Evolutionary conservation across 1,140 invertebrate species (phyloP), one percentile per base, ranked within the genome.

Genomic region (Hirudo medicinalis): DNA sequence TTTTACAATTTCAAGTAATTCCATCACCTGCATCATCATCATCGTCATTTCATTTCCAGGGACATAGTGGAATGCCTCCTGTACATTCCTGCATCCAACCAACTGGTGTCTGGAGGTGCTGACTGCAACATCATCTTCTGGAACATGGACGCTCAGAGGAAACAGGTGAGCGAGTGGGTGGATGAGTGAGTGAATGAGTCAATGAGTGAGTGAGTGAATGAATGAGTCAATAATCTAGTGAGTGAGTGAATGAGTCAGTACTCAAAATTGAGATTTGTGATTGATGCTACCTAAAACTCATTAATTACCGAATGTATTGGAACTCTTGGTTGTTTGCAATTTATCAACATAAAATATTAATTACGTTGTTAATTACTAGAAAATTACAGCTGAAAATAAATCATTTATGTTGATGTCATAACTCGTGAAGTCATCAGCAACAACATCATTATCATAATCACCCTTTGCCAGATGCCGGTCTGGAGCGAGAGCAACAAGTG

Each of bases 401-500:
- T 36, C 6, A 22, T 27, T 29, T 27, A 36, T 66, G 20, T 27
- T 15, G 17, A 36, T 66, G 63, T 66, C 55, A 57, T 57, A n/a
- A 25, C 25, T 3, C 55, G 5, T n/a, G n/a, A n/a, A n/a, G n/a
- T 57, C 25, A 57, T 57, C 20, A 25, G 25, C 9, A 57, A 36
- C 6, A 36, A 36, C 6, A 36, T 36, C 2, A 36, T 36, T 3
- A 36, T 36, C 2, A 36, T 36, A 36, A 36, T 36, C 32, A 36
- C 32, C n/a, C n/a, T n/a, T n/a, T n/a, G n/a, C n/a, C 76, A 89
- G 87, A 96, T 94, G 20, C 92, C 94, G 17, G 87, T 88, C 71
- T 99, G 96, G 96, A 86, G 88, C 72, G 93, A 97, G 78, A 89
- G 90, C 71, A 93, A 97, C 82, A 86, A 88, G 49, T 99, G 96